Percentiles rank a stretch among this genome's conserved stretches.
These are phyloP conservation scores for Ornithoptera alexandrae DNA, from an alignment of 2,888 invertebrate species.

Conservation along the genomic window DNA sequence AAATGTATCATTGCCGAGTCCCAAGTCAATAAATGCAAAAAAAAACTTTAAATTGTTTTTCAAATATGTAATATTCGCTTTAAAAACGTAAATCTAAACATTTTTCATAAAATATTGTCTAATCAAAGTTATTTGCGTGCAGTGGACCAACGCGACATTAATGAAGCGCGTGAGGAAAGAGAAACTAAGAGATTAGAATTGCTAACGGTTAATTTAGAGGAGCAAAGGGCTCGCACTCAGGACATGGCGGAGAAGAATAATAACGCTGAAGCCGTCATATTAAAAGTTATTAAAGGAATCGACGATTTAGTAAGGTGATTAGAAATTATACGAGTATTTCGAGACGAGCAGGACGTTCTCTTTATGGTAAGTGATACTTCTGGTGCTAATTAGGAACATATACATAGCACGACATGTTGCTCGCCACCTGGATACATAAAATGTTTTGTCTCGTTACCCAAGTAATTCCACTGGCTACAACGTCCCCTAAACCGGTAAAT, in stretches of 20 bases:
- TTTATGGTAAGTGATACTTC: too few species aligned
- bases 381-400: too few species aligned
- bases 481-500: too few species aligned
- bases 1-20: neutral
- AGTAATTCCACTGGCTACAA: too few species aligned
- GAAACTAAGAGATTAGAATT: constrained; percentile 50
- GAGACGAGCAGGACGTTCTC: too few species aligned
- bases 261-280: constrained; percentile 48
- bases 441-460: too few species aligned
- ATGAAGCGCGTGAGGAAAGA: constrained; percentile 59
- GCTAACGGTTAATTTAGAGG: constrained; percentile 41
- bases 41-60: too few species aligned
- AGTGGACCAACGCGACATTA: constrained; percentile 70
- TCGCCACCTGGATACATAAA: too few species aligned
- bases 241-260: constrained; percentile 45
- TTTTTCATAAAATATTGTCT: neutral
- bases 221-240: constrained; percentile 41
- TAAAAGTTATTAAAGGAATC: constrained; percentile 58
- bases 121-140: neutral
- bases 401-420: too few species aligned
- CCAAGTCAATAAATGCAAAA: neutral
- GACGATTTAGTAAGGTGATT: constrained; percentile 60
- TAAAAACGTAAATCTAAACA: too few species aligned
- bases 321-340: too few species aligned
- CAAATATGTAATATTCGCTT: too few species aligned